A percentile compares a stretch with the other conserved stretches of the same genome.
These are phyloP conservation scores for Cabera pusaria DNA, from an alignment of 2,888 invertebrate species.

Conservation along the genomic window DNA sequence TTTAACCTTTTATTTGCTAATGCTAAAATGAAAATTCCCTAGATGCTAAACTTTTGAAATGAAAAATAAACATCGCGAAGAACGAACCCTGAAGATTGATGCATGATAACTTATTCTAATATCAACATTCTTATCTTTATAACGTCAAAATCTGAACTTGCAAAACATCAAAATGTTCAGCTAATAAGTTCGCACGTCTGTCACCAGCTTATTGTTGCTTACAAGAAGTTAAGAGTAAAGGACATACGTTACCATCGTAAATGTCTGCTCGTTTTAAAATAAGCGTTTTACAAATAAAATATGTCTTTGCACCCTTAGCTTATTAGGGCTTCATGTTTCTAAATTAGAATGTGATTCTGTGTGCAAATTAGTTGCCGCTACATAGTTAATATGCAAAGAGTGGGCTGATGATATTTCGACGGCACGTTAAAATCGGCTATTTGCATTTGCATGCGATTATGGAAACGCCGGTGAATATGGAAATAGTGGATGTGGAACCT, in stretches of 20 bases:
- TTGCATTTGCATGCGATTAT: conserved; percentile 12
- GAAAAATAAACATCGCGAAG: too few relatives aligned
- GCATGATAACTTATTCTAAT: too few relatives aligned
- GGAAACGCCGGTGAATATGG: too few relatives aligned
- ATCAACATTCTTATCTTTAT: too few relatives aligned
- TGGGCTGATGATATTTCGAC: conserved; percentile 7
- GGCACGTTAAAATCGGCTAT: conserved; percentile 29
- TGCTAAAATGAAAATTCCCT: too few relatives aligned
- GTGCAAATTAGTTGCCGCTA: conserved; percentile 5
- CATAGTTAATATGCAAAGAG: conserved; percentile 11
- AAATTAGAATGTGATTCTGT: conserved; percentile 11
- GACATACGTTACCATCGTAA: conserved; percentile 54
- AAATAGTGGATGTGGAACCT: too few relatives aligned
- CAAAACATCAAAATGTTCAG: too few relatives aligned
- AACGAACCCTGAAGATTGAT: too few relatives aligned
- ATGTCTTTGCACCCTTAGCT: conserved; percentile 33
- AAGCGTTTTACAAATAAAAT: conserved; percentile 45
- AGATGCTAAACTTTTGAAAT: too few relatives aligned
- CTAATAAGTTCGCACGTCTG: conserved; percentile 13
- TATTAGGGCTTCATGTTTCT: conserved; percentile 16
- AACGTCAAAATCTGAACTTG: too few relatives aligned
- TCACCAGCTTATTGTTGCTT: conserved; percentile 47
- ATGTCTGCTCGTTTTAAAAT: conserved; percentile 57
- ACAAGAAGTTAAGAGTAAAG: conserved; percentile 56
- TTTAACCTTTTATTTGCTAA: too few relatives aligned